Conservation (phyloP, 2,888 invertebrate genomes). For the Embidobia sp. region DNA sequence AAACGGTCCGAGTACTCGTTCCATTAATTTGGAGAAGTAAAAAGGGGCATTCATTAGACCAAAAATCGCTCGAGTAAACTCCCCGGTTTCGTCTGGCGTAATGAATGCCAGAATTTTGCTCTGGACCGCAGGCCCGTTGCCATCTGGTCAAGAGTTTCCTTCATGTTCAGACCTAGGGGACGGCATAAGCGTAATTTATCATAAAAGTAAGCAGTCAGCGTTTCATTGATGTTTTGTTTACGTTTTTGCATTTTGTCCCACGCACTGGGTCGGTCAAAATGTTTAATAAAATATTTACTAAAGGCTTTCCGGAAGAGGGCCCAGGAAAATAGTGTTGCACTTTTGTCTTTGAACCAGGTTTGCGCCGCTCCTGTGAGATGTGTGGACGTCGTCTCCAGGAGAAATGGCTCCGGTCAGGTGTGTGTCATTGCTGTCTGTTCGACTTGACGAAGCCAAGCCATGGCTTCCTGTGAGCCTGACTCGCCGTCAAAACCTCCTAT, state of each 20-base stretch:
- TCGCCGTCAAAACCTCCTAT: background rate
- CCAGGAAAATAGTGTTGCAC: background rate
- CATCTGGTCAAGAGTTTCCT: background rate
- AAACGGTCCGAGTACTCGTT: no score
- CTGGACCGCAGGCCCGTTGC: background rate
- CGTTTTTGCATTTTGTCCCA: conserved; percentile 4
- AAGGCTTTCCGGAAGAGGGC: background rate
- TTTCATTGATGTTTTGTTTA: background rate
- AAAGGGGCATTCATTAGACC: no score
- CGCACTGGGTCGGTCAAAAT: conserved; percentile 4
- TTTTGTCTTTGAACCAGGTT: background rate
- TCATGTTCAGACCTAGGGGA: background rate
- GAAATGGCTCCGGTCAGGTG: background rate
- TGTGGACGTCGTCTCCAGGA: background rate
- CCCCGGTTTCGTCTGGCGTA: no score
- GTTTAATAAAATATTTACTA: background rate
- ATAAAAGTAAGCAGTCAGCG: background rate
- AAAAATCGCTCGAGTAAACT: no score
- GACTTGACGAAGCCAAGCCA: background rate
- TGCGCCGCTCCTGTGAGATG: background rate
- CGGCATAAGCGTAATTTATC: background rate
- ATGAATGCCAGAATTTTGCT: no score
- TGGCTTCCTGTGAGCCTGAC: background rate
- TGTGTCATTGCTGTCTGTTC: background rate
- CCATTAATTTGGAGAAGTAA: no score